Percentiles rank a stretch among this genome's conserved stretches.
Evolutionary conservation across 2,888 invertebrate species (phyloP).

Genomic region (Myathropa florea): DNA sequence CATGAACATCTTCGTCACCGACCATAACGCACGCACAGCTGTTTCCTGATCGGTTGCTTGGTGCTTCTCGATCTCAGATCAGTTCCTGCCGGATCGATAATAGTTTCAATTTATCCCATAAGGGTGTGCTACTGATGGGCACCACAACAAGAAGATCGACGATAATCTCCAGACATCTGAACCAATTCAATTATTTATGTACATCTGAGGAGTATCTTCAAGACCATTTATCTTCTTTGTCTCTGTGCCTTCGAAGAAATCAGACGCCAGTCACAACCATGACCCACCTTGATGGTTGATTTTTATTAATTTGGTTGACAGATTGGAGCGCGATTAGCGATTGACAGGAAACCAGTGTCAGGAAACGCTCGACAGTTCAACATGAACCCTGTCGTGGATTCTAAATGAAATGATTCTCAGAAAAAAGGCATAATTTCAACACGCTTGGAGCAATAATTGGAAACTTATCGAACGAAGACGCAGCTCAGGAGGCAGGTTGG

Average conservation of each 20-base stretch:
- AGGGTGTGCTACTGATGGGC: neutral
- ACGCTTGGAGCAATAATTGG: neutral
- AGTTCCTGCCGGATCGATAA: neutral
- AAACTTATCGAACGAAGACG: neutral
- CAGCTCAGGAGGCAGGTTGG: too few relatives aligned
- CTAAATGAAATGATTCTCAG: neutral
- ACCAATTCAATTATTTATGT: constrained; percentile 37
- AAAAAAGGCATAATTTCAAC: neutral
- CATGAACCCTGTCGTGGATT: constrained; percentile 1
- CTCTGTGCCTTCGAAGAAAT: constrained; percentile 1
- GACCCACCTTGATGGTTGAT: constrained; percentile 10
- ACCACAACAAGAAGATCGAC: constrained; percentile 8
- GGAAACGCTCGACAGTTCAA: constrained; percentile 14
- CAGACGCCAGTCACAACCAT: neutral
- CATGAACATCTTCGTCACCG: too few relatives aligned
- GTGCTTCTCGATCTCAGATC: neutral
- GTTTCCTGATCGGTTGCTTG: neutral
- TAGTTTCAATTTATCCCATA: neutral
- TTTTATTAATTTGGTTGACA: constrained; percentile 73
- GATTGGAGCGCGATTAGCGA: constrained; percentile 77
- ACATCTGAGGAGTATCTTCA: neutral
- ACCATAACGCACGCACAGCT: neutral
- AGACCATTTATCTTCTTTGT: constrained; percentile 36
- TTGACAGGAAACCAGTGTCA: constrained; percentile 73
- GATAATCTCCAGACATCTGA: constrained; percentile 37